Base-by-base conservation (phyloP, 2,797 vertebrate species). In the Pachyuromys duprasi region DNA sequence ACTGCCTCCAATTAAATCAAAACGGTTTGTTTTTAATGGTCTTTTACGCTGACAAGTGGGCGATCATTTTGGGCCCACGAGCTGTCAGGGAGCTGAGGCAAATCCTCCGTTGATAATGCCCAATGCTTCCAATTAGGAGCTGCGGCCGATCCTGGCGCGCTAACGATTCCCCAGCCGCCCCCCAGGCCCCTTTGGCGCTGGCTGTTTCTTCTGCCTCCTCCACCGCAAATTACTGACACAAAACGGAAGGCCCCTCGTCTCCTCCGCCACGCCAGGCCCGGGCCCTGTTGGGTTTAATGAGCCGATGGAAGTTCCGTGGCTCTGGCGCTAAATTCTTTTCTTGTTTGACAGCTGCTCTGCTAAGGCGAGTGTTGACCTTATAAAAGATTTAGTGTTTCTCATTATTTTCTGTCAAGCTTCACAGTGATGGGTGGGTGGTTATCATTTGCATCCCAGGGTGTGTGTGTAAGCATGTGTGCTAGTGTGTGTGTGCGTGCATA, bases 1-100 rank as follows among this genome's bases (percentile, higher is more conserved):
- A 99, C 98, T 98, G 99, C 99, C 99, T 99, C 99, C 99, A 99
- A 99, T 99, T 99, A 99, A 99, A 99, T 99, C 99, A 99, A 99
- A 99, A 99, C 99, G 99, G 99, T 99, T 99, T 99, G 99, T 99
- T 99, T 99, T 99, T 99, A 99, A 99, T 99, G 99, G 99, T 99
- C 99, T 99, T 99, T 99, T 99, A 99, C 99, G 99, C 99, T 99
- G 99, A 99, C 99, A 99, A 99, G 99, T 99, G 99, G 99, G 99
- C 99, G 99, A 99, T 99, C 99, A 99, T 99, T 99, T 99, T 99
- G 99, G 99, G 99, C 99, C 99, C 99, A 99, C 99, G 98, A 99
- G 99, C 99, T 99, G 99, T 99, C 99, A 99, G 99, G 93, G 98
- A 99, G 98, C 99, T 97, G 99, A 99, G 99, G 99, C 99, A 99